These are phyloP conservation scores for Caiman crocodilus DNA, from an alignment of 2,797 vertebrate species.

Conservation along the genomic window DNA sequence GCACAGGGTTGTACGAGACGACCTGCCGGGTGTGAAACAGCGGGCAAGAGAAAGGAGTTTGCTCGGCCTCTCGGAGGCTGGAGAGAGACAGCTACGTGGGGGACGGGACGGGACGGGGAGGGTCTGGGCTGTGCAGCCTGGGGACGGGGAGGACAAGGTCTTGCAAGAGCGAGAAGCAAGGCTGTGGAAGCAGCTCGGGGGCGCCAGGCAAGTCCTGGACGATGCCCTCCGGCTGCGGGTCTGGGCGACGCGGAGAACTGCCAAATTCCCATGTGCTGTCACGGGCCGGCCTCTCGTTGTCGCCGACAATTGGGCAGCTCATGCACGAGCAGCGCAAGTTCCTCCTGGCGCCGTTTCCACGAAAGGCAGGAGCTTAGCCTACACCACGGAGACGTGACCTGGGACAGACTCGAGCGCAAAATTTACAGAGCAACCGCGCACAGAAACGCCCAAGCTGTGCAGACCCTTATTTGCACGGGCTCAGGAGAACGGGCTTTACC, in stretches of 20 bases:
- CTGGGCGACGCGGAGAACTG: not conserved
- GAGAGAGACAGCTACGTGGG: not conserved
- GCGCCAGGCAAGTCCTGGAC: not conserved
- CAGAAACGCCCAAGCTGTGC: not conserved
- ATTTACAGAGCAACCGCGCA: no score
- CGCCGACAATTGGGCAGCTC: not conserved
- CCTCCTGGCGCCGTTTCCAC: not conserved
- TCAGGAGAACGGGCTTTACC: not conserved
- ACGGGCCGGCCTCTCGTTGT: rapidly evolving
- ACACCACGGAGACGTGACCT: not conserved
- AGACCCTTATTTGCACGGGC: rapidly evolving
- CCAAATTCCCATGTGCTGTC: rapidly evolving
- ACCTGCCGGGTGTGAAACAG: not conserved
- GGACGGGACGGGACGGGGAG: not conserved
- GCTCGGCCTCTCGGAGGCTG: not conserved
- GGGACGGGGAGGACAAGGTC: not conserved
- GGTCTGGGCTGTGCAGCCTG: not conserved
- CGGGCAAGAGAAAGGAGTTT: not conserved
- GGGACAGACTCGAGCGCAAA: not conserved
- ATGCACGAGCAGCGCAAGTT: not conserved
- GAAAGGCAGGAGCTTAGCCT: not conserved
- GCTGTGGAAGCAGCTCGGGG: rapidly evolving
- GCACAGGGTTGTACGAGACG: not conserved
- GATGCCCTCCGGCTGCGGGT: not conserved
- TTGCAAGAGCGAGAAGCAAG: not conserved